phyloP scores from a whole-genome alignment of 2,113 vertebrate species.

The Smithornis capensis region DNA sequence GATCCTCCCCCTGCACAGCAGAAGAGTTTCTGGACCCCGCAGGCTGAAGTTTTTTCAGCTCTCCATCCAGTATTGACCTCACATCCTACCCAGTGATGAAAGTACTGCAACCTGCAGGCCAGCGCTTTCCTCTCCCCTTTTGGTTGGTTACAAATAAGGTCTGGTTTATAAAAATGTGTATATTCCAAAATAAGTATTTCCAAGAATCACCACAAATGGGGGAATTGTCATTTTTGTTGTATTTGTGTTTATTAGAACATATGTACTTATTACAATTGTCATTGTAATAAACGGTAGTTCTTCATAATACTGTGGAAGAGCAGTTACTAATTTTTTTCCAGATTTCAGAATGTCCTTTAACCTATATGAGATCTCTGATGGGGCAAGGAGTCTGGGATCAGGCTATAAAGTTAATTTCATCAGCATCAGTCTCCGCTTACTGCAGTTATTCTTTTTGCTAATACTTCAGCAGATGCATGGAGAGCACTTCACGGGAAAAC shows the following conservation, averaged over 20 bases:
- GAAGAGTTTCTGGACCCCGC: constrained; percentile 26
- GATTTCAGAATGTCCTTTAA: constrained; percentile 27
- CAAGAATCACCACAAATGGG: constrained; percentile 32
- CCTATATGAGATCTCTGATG: neutral
- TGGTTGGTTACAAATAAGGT: neutral
- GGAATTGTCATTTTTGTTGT: constrained; percentile 58
- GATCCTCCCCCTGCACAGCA: neutral
- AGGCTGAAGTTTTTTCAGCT: constrained; percentile 19
- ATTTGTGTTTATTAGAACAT: constrained; percentile 67
- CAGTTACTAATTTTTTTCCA: constrained; percentile 45
- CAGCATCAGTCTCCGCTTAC: neutral
- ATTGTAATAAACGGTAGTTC: constrained; percentile 69
- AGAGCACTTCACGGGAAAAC: constrained; percentile 6
- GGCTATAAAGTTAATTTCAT: neutral
- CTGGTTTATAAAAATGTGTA: neutral
- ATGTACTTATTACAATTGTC: constrained; percentile 65
- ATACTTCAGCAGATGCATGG: neutral
- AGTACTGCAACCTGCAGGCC: neutral
- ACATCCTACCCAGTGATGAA: neutral
- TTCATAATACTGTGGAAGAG: constrained; percentile 60
- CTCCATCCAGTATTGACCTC: constrained; percentile 54
- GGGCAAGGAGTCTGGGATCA: constrained; percentile 23
- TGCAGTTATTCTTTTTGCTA: neutral
- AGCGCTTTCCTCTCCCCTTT: neutral
- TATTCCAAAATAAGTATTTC: constrained; percentile 34